Conservation (phyloP, 2,888 invertebrate species). For the Microdon myrmicae region DNA sequence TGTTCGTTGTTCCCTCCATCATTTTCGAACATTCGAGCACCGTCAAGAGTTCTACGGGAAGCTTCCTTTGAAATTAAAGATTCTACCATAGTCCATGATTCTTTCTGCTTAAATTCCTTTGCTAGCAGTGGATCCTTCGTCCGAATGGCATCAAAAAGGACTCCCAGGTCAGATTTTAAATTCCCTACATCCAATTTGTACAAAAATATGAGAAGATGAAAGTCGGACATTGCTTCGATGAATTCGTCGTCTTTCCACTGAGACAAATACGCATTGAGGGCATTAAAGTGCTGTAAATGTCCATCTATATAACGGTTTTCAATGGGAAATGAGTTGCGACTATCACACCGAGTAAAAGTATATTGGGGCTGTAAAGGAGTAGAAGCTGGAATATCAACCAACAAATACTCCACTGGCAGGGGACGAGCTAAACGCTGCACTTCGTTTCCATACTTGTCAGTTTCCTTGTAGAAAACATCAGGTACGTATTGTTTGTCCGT, state of each 20-base stretch:
- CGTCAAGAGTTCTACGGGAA: too few species aligned
- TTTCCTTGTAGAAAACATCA: constrained; percentile 98
- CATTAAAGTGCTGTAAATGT: constrained; percentile 84
- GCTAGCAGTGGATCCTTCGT: constrained; percentile 77
- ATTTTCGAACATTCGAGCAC: too few species aligned
- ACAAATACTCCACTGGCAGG: constrained; percentile 95
- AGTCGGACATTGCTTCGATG: constrained; percentile 83
- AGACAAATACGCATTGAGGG: constrained; percentile 79
- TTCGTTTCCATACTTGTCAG: constrained; percentile 97
- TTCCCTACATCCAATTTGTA: constrained; percentile 93
- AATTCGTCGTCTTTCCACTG: constrained; percentile 77
- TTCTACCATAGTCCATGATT: constrained; percentile 88
- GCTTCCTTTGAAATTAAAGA: constrained; percentile 71
- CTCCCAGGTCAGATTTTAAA: constrained; percentile 79
- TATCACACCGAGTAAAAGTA: constrained; percentile 73
- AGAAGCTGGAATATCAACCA: constrained; percentile 96
- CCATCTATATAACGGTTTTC: constrained; percentile 83
- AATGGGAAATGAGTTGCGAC: constrained; percentile 77
- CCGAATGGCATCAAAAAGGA: constrained; percentile 81
- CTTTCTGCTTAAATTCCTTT: constrained; percentile 81
- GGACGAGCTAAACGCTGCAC: constrained; percentile 92
- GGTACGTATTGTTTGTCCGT: constrained; percentile 95
- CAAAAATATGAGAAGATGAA: constrained; percentile 93
- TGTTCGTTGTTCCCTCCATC: constrained; percentile 61
- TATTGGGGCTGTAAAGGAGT: constrained; percentile 83